Conservation (phyloP, 2,113 vertebrate species). For the Cebus imitator region DNA sequence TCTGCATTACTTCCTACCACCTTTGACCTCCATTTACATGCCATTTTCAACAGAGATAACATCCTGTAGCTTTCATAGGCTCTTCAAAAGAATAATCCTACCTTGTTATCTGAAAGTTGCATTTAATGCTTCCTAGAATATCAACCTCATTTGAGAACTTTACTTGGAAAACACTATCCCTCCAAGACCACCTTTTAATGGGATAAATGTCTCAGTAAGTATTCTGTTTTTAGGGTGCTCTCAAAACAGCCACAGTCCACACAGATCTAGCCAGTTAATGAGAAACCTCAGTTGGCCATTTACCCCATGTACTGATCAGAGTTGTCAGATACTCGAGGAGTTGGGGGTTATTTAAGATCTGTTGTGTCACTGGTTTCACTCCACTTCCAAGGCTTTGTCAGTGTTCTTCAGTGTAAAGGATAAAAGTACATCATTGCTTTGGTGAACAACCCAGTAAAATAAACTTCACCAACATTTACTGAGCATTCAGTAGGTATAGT, state of each 20-base stretch:
- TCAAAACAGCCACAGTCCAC: background rate
- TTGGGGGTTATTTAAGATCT: background rate
- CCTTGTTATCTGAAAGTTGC: background rate
- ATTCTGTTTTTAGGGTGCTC: background rate
- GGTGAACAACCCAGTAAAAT: background rate
- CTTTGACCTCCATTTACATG: background rate
- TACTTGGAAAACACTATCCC: background rate
- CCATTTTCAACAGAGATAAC: background rate
- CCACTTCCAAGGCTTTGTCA: background rate
- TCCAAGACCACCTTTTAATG: background rate
- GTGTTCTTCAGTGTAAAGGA: background rate
- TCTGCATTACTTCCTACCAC: background rate
- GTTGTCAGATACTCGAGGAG: background rate
- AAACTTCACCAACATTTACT: background rate
- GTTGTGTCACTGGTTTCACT: background rate
- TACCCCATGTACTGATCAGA: background rate
- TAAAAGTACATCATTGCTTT: background rate
- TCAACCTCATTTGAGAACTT: background rate
- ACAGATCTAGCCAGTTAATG: background rate
- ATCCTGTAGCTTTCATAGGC: background rate
- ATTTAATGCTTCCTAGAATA: background rate
- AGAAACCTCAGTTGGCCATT: background rate
- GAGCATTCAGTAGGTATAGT: background rate
- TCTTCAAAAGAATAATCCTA: background rate
- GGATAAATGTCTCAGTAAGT: background rate